Conservation (phyloP, 2,888 invertebrate species). For the Ametastegia equiseti region DNA sequence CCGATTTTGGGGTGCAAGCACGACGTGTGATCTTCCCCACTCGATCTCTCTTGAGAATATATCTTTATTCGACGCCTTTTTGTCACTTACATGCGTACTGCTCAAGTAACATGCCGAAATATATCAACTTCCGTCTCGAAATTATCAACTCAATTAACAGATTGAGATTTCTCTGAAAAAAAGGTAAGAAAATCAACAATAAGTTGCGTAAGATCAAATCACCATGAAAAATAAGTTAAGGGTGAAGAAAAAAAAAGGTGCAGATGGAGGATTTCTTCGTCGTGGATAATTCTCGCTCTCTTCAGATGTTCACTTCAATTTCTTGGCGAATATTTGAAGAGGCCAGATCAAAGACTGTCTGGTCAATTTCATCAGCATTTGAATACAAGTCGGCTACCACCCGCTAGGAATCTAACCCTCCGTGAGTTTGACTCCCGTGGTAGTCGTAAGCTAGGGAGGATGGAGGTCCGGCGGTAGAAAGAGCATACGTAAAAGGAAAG, state of each 20-base stretch:
- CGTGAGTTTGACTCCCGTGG: slow-evolving; percentile 51
- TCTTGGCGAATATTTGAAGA: slow-evolving; percentile 75
- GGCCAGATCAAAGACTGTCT: slow-evolving; percentile 75
- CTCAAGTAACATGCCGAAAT: neutral
- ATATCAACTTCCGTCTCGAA: neutral
- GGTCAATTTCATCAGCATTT: slow-evolving; percentile 76
- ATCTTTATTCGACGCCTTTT: slow-evolving; percentile 31
- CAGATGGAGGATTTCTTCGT: neutral
- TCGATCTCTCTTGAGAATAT: slow-evolving; percentile 12
- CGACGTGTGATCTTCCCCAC: slow-evolving; percentile 40
- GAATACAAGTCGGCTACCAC: slow-evolving; percentile 66
- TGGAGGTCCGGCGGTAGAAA: slow-evolving; percentile 32
- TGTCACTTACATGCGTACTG: slow-evolving; percentile 10
- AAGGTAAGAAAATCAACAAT: neutral
- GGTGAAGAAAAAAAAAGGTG: neutral
- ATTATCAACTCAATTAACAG: neutral
- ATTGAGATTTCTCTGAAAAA: neutral
- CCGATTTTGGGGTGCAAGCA: slow-evolving; percentile 32
- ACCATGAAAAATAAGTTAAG: neutral
- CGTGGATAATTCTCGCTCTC: slow-evolving; percentile 67
- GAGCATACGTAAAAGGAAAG: slow-evolving; percentile 39
- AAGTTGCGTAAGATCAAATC: neutral
- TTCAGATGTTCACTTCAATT: slow-evolving; percentile 75
- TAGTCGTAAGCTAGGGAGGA: slow-evolving; percentile 2
- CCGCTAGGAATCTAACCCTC: slow-evolving; percentile 52